phyloP scores from a whole-genome alignment of 2,888 invertebrate species.

The Caprella mutica region DNA sequence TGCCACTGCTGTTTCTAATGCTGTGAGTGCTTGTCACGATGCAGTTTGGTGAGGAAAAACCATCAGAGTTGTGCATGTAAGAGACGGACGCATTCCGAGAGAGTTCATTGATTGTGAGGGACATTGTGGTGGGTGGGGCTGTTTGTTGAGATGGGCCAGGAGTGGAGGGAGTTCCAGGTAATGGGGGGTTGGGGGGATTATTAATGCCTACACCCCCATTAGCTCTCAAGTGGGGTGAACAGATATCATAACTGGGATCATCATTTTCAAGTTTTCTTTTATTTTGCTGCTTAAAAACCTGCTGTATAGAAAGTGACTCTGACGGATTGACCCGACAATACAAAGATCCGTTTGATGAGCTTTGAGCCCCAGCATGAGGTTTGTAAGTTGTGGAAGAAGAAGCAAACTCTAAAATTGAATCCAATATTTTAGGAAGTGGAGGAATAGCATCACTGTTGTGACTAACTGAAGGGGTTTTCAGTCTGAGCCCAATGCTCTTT shows the following conservation, averaged over 20 bases:
- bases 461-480: conserved; percentile 4
- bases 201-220: background rate
- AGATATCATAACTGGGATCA: background rate
- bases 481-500: background rate
- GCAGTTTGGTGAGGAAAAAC: background rate
- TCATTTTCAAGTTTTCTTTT: too few relatives aligned
- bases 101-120: too few relatives aligned
- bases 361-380: background rate
- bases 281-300: too few relatives aligned
- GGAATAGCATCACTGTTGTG: background rate
- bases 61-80: too few relatives aligned
- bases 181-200: conserved; percentile 7
- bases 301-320: too few relatives aligned
- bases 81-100: too few relatives aligned
- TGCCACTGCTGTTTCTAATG: conserved; percentile 4
- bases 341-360: too few relatives aligned
- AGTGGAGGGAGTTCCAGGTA: conserved; percentile 5
- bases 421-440: conserved; percentile 1
- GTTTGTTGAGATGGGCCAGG: conserved; percentile 9
- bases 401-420: background rate
- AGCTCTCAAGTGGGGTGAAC: background rate
- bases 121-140: background rate
- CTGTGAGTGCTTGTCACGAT: background rate
- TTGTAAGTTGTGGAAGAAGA: background rate
- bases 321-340: background rate